phyloP scores from a whole-genome alignment of 2,888 invertebrate genomes.

The Temnothorax ravouxi region DNA sequence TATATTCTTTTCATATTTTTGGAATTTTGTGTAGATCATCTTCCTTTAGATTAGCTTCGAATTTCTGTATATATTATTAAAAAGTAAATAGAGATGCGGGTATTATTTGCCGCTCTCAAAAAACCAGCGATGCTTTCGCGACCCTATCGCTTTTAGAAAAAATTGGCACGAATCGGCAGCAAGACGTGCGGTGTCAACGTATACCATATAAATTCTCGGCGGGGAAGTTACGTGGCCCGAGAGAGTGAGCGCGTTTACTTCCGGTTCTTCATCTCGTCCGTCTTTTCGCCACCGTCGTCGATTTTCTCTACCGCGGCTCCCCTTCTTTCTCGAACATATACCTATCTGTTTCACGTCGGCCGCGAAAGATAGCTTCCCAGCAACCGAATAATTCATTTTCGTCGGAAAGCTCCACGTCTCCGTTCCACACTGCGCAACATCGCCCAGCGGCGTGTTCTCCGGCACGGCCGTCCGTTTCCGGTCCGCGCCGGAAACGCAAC shows the following conservation, averaged over 20 bases:
- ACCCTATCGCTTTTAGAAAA: background rate
- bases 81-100: background rate
- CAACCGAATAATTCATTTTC: conserved; percentile 65
- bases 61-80: background rate
- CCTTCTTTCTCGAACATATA: conserved; percentile 38
- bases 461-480: conserved; percentile 57
- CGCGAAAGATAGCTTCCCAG: conserved; percentile 37
- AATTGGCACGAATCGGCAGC: conserved; percentile 16
- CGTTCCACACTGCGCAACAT: conserved; percentile 61
- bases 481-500: conserved; percentile 51
- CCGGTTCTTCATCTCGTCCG: conserved; percentile 53
- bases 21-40: background rate
- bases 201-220: conserved; percentile 38
- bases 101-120: background rate
- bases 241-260: conserved; percentile 34
- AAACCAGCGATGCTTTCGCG: background rate
- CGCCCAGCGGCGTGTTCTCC: conserved; percentile 48
- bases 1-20: background rate
- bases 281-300: conserved; percentile 28
- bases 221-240: conserved; percentile 29
- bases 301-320: conserved; percentile 1
- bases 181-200: background rate
- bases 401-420: conserved; percentile 62
- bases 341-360: conserved; percentile 48
- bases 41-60: background rate